These are phyloP conservation scores for Drosophila navojoa DNA, from an alignment of 1,140 invertebrate genomes.

Conservation along the genomic window DNA sequence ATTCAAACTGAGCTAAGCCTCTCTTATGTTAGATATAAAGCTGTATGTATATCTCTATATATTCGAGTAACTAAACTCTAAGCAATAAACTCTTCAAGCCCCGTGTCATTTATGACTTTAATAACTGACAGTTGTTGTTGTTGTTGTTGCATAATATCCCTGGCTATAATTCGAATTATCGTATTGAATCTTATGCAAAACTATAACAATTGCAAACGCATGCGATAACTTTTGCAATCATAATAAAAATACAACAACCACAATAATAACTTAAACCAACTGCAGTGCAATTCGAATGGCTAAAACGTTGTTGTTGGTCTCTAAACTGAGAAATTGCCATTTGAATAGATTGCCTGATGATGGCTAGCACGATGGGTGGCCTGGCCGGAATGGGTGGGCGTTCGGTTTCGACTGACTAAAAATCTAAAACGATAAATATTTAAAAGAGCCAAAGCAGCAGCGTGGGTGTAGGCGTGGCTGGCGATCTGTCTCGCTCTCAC, in stretches of 20 bases:
- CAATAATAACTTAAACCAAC: conserved; percentile 18
- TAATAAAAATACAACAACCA: conserved; percentile 23
- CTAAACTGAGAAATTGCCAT: conserved; percentile 39
- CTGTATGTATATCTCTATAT: too few relatives aligned
- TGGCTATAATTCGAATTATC: conserved; percentile 6
- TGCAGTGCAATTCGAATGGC: conserved; percentile 66
- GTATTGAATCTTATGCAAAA: conserved; percentile 26
- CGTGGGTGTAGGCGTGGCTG: background rate
- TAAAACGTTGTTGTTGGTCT: conserved; percentile 16
- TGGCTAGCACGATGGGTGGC: conserved; percentile 27
- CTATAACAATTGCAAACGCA: conserved; percentile 34
- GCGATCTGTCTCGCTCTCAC: background rate
- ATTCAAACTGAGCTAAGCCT: too few relatives aligned
- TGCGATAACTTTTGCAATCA: conserved; percentile 37
- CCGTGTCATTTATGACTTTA: conserved; percentile 5
- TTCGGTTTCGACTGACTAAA: conserved; percentile 29
- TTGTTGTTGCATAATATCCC: conserved; percentile 5
- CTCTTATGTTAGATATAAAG: too few relatives aligned
- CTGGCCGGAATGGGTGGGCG: conserved; percentile 36
- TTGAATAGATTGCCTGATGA: conserved; percentile 29
- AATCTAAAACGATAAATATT: conserved; percentile 72
- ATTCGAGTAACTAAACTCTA: too few relatives aligned
- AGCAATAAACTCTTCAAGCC: background rate
- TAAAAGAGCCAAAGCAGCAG: conserved; percentile 43
- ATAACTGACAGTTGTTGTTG: conserved; percentile 14